Base-by-base conservation (phyloP, 2,113 vertebrate species). In the Tor tambroides region DNA sequence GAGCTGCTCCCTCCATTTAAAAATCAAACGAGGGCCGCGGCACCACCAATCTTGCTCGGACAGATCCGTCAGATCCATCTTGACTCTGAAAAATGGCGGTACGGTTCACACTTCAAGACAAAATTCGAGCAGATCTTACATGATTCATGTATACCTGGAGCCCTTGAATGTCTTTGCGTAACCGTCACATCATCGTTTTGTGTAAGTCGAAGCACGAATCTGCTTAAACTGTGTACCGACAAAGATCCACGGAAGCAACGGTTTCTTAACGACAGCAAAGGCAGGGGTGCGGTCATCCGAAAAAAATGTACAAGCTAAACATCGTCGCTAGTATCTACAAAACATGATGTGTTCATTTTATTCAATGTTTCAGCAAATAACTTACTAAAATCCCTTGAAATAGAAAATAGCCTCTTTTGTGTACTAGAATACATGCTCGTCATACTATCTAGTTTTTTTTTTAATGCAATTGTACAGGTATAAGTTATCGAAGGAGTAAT, bases 351-450 rank as follows among this genome's bases (percentile, higher is more conserved):
- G 79, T 92, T 91, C 78, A 51, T 91, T 91, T 91, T 94, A 91
- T 91, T 88, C 91, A 92, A 92, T 93, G 91, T 92, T 88, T 93
- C 91, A 92, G 91, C 92, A 95, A 94, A 94, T 93, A 92, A 94
- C 91, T 93, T 94, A 94, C 91, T 95, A 94, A 96, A 96, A 94
- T 91, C 83, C 46, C 86, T 92, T 87, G 83, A 92, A 92, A 93
- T 95, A 95, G 92, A 95, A 95, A 96, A 95, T 94, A 94, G 94
- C 93, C 92, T 94, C 91, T 94, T 94, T 93, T 92, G 83, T 85
- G 87, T 91, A 89, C 88, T 92, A 91, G 91, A 94, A 93, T 92
- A 94, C 95, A 96, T 96, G 95, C 95, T 93, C 69, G 86, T 92
- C 90, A 91, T 94, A 93, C 92, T 92, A 90, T 93, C 91, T 91